Percentiles rank a stretch among this genome's conserved stretches.
Conservation (phyloP, 2,797 vertebrate genomes). For the Phaenicophaeus curvirostris region DNA sequence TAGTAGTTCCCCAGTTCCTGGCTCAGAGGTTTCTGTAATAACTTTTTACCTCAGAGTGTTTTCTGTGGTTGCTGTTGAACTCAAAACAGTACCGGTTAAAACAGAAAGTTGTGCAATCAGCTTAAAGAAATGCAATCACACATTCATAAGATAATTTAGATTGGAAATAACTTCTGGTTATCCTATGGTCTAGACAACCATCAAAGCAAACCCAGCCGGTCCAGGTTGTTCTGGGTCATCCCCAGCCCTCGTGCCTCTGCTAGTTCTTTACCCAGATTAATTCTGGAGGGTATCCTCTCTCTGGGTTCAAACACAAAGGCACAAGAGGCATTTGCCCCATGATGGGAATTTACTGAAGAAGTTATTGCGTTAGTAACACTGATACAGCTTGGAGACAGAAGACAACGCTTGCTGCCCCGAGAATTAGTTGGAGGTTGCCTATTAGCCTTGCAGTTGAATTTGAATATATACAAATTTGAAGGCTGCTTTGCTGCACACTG, state of each 20-base stretch:
- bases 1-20: neutral
- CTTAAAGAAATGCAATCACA: neutral
- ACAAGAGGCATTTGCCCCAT: neutral
- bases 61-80: neutral
- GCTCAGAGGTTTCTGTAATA: neutral
- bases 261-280: neutral
- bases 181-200: neutral
- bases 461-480: neutral
- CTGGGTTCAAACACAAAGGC: rapidly evolving
- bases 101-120: neutral
- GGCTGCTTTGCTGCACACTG: neutral
- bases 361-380: neutral
- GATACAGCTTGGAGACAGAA: neutral
- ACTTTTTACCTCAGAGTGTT: neutral
- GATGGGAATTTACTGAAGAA: neutral
- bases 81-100: neutral
- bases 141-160: neutral
- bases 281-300: neutral
- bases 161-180: neutral
- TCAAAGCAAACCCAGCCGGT: neutral
- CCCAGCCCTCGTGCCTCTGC: neutral
- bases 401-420: neutral
- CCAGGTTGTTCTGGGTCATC: neutral
- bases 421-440: neutral
- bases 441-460: neutral